Base-by-base conservation (phyloP, 2,888 invertebrate genomes). In the Cosmia pyralina region DNA sequence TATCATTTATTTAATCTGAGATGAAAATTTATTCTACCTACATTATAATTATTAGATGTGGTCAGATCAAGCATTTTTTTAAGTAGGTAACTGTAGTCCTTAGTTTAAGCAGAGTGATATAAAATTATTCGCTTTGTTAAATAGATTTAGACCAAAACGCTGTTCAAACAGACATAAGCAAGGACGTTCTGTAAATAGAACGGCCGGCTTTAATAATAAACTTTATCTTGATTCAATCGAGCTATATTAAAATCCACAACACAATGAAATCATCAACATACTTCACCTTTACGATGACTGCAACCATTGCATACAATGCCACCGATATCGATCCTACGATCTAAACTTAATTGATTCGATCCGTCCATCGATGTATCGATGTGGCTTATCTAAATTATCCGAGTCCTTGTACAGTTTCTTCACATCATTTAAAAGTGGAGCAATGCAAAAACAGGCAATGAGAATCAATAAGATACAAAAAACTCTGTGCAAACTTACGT, bases 281-380 rank as follows among this genome's bases (percentile, higher is more conserved):
- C 83, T 82, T 86, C 84, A 81, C 85, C 82, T 85, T 86, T 82
- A 86, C 69, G 77, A 83, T 72, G 69, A 66, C 55, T 83, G 71
- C 75, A 77, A 79, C 69, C 76, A 83, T 81, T 84, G 78, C 86
- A 75, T 79, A 82, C 73, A 86, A 79, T 81, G 72, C 67, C 73
- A 55, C 57, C 41, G 55, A 81, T 86, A 88, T 86, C 87, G 77
- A 82, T 87, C 82, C 79, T 87, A 88, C 84, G 84, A 92, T 92
- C 92, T 91, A 82, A 78, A 81, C 79, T 87, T 92, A 93, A 93
- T 93, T 89, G 92, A 88, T 89, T 91, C 89, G 88, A 89, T 91
- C 87, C 88, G 87, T 88, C 89, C 90, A 91, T 93, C 92, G 87
- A 88, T 90, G 88, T 88, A 89, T 90, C 89, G 88, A 90, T 86